These are phyloP conservation scores for Periophthalmodon schlosseri DNA, from an alignment of 2,113 vertebrate genomes.

Conservation along the genomic window DNA sequence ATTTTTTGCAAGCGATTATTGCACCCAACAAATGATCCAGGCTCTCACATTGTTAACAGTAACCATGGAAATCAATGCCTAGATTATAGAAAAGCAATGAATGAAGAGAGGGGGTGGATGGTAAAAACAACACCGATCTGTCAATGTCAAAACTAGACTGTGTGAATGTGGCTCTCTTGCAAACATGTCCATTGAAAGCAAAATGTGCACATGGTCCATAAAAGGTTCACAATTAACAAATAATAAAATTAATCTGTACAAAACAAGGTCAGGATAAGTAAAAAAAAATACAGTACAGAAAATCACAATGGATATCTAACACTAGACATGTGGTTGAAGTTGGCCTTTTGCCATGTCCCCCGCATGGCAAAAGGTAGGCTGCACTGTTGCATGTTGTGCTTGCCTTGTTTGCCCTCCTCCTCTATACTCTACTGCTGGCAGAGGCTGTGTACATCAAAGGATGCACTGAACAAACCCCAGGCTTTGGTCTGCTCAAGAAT, in stretches of 20 bases:
- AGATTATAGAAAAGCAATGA: conserved; percentile 21
- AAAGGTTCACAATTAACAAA: background rate
- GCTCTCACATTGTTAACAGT: conserved; percentile 36
- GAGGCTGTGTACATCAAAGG: conserved; percentile 50
- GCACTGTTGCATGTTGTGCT: conserved; percentile 23
- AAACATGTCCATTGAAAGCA: background rate
- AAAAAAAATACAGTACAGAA: background rate
- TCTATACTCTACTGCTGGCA: conserved; percentile 39
- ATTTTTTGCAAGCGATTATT: conserved; percentile 22
- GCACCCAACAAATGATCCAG: conserved; percentile 20
- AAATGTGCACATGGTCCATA: background rate
- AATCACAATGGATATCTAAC: conserved; percentile 1
- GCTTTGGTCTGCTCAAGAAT: conserved; percentile 39
- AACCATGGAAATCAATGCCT: conserved; percentile 52
- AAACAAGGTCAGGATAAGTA: background rate
- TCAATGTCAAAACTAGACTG: conserved; percentile 41
- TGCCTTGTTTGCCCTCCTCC: conserved; percentile 26
- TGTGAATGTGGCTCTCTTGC: conserved; percentile 4
- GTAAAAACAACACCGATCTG: conserved; percentile 37
- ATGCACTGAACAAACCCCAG: conserved; percentile 49
- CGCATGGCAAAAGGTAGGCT: background rate
- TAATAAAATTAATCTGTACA: background rate
- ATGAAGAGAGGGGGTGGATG: conserved; percentile 38
- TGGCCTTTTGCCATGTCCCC: conserved; percentile 27
- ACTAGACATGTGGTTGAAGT: conserved; percentile 26